These are phyloP conservation scores for Tetrax tetrax DNA, from an alignment of 2,113 vertebrate genomes.

Conservation along the genomic window DNA sequence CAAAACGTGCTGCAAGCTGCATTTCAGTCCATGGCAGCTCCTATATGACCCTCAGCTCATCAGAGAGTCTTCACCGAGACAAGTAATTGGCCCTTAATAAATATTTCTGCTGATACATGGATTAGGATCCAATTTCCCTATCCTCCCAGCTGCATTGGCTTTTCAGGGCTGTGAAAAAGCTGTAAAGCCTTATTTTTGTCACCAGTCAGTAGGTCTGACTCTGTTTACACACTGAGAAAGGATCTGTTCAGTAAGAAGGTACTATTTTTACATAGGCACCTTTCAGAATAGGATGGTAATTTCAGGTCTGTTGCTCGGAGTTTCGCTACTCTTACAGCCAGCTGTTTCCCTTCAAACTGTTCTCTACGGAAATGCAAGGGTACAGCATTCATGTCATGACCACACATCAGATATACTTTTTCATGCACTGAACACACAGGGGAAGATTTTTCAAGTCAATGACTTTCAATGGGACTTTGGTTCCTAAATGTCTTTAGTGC, in stretches of 20 bases:
- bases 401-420: not conserved
- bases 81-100: not conserved
- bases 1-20: constrained; percentile 18
- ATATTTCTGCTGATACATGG: not conserved
- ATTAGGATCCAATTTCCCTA: not conserved
- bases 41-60: not conserved
- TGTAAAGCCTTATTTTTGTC: not conserved
- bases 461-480: constrained; percentile 1
- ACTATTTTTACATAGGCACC: not conserved
- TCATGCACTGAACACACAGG: not conserved
- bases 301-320: not conserved
- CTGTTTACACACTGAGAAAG: not conserved
- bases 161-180: not conserved
- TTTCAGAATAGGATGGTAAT: constrained; percentile 13
- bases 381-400: not conserved
- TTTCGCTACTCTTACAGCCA: not conserved
- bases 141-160: not conserved
- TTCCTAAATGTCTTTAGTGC: not conserved
- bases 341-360: constrained; percentile 19
- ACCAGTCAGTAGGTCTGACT: not conserved
- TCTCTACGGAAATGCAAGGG: not conserved
- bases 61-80: not conserved
- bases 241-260: not conserved
- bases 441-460: constrained; percentile 33
- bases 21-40: not conserved